Conservation (phyloP, 2,113 vertebrate genomes). For the Parus major region DNA sequence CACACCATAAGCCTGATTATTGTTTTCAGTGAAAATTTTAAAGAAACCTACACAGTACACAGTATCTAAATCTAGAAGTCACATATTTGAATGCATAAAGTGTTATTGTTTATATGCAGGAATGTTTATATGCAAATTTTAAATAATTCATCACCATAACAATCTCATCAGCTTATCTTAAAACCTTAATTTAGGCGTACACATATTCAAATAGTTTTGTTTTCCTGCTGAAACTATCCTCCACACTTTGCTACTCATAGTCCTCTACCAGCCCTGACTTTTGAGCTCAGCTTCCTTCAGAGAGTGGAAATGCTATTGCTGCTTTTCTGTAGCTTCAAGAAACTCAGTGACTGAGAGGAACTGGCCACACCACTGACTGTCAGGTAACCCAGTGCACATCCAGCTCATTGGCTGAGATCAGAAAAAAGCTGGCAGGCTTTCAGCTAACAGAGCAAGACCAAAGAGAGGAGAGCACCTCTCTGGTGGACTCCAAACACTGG, state of each 20-base stretch:
- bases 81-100: not conserved
- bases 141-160: not conserved
- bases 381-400: not conserved
- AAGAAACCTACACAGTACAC: not conserved
- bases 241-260: accelerated
- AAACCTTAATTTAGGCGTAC: not conserved
- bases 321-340: not conserved
- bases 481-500: too few species aligned
- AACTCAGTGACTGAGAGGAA: not conserved
- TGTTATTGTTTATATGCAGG: not conserved
- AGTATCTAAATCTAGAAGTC: not conserved
- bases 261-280: not conserved
- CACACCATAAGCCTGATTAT: not conserved
- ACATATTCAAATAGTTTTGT: not conserved
- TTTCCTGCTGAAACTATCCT: not conserved
- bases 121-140: not conserved
- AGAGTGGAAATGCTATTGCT: not conserved
- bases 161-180: not conserved
- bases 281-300: not conserved
- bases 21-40: not conserved
- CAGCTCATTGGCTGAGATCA: not conserved
- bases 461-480: not conserved
- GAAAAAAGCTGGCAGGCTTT: not conserved
- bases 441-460: not conserved
- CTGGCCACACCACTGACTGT: not conserved